Evolutionary conservation across 35 echinoderm and acorn worm species (phyloP), one percentile per base, ranked within the genome.

Genomic region (Diadema setosum): DNA sequence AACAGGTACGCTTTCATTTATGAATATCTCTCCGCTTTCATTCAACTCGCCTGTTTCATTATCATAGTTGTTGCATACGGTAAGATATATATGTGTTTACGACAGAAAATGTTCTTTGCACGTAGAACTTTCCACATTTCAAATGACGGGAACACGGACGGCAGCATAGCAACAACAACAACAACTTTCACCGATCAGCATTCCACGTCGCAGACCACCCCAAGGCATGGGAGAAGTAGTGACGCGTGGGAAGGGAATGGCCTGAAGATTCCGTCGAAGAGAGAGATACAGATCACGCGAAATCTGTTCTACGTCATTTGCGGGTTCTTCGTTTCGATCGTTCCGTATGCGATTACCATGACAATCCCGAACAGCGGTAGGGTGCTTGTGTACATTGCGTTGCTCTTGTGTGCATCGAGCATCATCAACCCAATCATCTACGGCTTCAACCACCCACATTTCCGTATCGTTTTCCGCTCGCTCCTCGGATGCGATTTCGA

Each of bases 281-380:
- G 73, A 78, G 73, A 90, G 35, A 33, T 90, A 6, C n/a, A 90
- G 37, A 82, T 90, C 34, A 90, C 88, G 3, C 59, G 81, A 36
- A 90, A 82, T 70, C 81, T 90, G 29, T 90, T 90, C 58, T 65
- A 83, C 55, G 61, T 82, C 20, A 81, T 90, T 17, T 90, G 88
- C 30, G 88, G 39, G 11, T 90, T 90, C 36, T 90, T 90, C 81
- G 45, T 90, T 11, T 90, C 80, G 25, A 84, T 90, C 18, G 84
- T 81, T 7, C 88, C 88, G 1, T 90, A 90, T 45, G 41, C 80
- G n/a, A 82, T 90, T 42, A 60, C 80, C 15, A 45, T 90, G 1
- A 70, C 81, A 25, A 90, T 90, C 40, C 85, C 85, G 20, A 87
- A 87, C 85, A 87, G 42, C 85, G 85, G 69, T 5, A 46, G 64